A percentile compares a stretch with the other conserved stretches of the same genome.
These are phyloP conservation scores for Stratiolaelaps scimitus DNA, from an alignment of 1,140 invertebrate species.

Conservation along the genomic window DNA sequence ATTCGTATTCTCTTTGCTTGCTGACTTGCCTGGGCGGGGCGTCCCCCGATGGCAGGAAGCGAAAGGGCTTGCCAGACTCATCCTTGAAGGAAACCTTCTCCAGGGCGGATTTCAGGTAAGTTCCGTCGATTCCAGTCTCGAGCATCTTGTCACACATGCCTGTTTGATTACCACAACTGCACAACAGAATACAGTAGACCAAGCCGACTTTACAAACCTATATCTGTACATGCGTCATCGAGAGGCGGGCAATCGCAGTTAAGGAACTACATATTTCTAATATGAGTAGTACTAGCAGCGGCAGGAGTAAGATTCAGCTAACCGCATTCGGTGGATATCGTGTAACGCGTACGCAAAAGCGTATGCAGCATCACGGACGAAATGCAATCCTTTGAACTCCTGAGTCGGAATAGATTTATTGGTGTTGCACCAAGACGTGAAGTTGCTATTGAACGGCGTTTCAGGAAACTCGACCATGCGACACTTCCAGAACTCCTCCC, in stretches of 20 bases:
- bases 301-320: background rate
- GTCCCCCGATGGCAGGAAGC: conserved; percentile 36
- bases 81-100: conserved; percentile 48
- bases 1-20: no score
- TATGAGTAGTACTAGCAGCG: background rate
- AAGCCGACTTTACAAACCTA: no score
- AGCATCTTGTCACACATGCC: conserved; percentile 44
- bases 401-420: conserved; percentile 44
- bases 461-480: conserved; percentile 29
- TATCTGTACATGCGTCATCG: no score
- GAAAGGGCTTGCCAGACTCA: conserved; percentile 43
- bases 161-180: conserved; percentile 39
- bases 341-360: conserved; percentile 47
- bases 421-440: conserved; percentile 39
- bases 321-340: conserved; percentile 40
- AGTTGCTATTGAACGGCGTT: conserved; percentile 34
- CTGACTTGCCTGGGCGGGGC: conserved; percentile 33
- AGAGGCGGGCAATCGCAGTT: no score
- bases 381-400: conserved; percentile 10
- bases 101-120: conserved; percentile 42
- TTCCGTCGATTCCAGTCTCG: conserved; percentile 41
- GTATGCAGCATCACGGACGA: conserved; percentile 47
- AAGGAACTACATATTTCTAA: no score
- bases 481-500: conserved; percentile 50
- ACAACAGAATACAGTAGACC: no score